Evolutionary conservation across 2,888 invertebrate species (phyloP), one percentile per base, ranked within the genome.

Genomic region (Lissonota sp.): DNA sequence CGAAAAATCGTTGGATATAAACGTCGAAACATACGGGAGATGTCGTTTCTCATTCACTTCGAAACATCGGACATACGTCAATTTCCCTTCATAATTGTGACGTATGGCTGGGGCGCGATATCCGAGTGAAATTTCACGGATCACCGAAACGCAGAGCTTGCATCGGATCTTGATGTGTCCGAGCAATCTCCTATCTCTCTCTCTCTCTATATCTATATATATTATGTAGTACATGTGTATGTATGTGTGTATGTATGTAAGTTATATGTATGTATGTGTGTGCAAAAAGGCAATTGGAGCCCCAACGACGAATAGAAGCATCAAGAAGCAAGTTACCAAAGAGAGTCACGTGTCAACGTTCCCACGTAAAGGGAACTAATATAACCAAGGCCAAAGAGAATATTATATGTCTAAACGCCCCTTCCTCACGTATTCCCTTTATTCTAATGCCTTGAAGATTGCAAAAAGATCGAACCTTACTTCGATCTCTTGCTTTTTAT

Each of bases 11-110:
- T 84, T 84, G 80, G 86, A 89, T 86, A 26, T 26, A 26, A 88
- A 88, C 79, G 87, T 77, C 72, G 62, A 71, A 62, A 70, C 72
- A 26, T 62, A 76, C 55, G 73, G 71, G 60, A 3, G 26, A 26
- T 3, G 26, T 26, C 26, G 60, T 80, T 66, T 64, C 64, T 81
- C 69, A 57, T 40, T 82, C 83, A 72, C 69, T 57, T 69, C 58
- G 12, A 58, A 83, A 86, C 84, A 80, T 84, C 79, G 76, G 84
- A 85, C 85, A 87, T 88, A 87, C 89, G 74, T 88, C 85, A 88
- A 85, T 86, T 85, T 84, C 76, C 84, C 85, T 85, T 85, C 85
- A 86, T 89, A 91, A 90, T 90, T 88, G 87, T 83, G 86, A 84
- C 84, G 83, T 86, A 85, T 84, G 78, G 74, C 58, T 63, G 37